Evolutionary conservation across 2,113 vertebrate genomes (phyloP).

Genomic region (human (Homo sapiens)): DNA sequence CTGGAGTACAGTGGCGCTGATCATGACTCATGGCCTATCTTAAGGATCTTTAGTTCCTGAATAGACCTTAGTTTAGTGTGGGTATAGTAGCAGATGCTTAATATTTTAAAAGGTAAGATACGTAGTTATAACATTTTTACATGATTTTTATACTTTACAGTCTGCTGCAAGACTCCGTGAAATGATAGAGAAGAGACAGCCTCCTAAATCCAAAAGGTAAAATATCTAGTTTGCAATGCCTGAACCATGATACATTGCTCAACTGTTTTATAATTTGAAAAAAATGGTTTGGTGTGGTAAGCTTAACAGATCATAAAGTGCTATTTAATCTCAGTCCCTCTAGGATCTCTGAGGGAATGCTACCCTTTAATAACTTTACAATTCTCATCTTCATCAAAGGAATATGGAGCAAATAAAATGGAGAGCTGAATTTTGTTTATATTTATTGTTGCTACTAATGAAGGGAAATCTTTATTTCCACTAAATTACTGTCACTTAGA

Average conservation of each 20-base stretch:
- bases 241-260: background rate
- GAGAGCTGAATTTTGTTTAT: conserved; percentile 39
- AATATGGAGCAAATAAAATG: background rate
- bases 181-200: conserved; percentile 64
- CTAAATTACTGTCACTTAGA: background rate
- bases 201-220: conserved; percentile 82
- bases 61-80: background rate
- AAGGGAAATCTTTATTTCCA: background rate
- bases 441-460: background rate
- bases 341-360: background rate
- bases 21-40: background rate
- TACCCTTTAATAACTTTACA: background rate
- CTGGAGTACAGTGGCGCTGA: background rate
- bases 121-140: conserved; percentile 14
- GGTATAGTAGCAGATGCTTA: background rate
- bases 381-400: background rate
- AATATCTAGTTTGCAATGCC: background rate
- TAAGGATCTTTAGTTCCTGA: conserved; percentile 27
- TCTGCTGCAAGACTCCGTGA: conserved; percentile 82
- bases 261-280: conserved; percentile 46
- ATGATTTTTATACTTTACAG: conserved; percentile 76
- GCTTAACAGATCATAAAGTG: background rate
- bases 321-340: background rate
- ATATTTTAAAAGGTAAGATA: conserved; percentile 37
- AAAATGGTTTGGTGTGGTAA: background rate